Base-by-base conservation (phyloP, 2,113 vertebrate genomes). In the Leptobrachium leishanense region DNA sequence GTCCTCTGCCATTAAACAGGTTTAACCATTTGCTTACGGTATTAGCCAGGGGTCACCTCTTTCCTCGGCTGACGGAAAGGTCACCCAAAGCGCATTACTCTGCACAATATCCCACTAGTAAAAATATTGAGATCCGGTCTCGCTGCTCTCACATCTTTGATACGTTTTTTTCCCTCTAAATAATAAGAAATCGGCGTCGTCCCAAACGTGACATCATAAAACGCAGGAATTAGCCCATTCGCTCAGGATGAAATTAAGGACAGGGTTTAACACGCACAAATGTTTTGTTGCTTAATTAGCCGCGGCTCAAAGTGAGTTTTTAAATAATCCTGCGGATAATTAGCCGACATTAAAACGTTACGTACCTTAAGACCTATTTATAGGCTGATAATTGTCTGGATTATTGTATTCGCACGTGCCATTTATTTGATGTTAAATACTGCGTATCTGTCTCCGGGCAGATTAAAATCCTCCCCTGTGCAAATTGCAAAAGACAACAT, bases 241-340 rank as follows among this genome's bases (percentile, higher is more conserved):
- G 2, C 39, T 13, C 20, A 39, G 62, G 20, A 64, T 20, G 39
- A 3, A 8, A 59, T 12, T 59, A 59, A 59, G 55, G 55, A 3
- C 62, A 31, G 15, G 4, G 4, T 5, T 64, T 64, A 31, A 31
- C 31, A 31, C 62, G 4, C 62, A 64, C 7, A 39, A 64, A 64
- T 64, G 3, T 3, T 59, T 12, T 64, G 15, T 20, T 64, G 6
- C 31, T 64, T 64, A 64, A 64, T 64, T 64, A 64, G 62, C 62
- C 10, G 1, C 9, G 9, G 9, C 62, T 64, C 62, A 2, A 39
- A 39, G 62, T 31, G 62, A 64, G 55, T 11, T 39, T 64, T 64
- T 64, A 64, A 64, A 64, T 64, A 64, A 64, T 64, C 31, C 62
- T 64, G 62, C 13, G n/a, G 62, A 13, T 64, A 64, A 64, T 64